Evolutionary conservation across 1,140 invertebrate genomes (phyloP), one percentile per base, ranked within the genome.

Genomic region (Drosophila paulistorum): DNA sequence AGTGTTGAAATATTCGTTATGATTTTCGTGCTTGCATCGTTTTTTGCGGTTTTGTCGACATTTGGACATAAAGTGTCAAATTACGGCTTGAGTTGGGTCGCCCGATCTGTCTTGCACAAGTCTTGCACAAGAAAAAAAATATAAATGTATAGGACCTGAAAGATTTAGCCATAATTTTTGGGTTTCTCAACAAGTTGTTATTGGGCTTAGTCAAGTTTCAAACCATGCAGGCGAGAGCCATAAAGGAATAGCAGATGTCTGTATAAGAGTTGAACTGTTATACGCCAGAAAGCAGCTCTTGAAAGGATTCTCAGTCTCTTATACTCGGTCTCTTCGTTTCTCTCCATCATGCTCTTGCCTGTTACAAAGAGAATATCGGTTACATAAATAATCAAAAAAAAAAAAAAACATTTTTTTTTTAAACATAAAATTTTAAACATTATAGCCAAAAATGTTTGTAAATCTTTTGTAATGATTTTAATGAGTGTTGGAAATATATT

Each of bases 131-230:
- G 4, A 9, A 10, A 37, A 10, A 10, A 37, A 10, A 37, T 51
- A 51, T 9, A 51, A 23, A 23, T 51, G 9, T 23, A 20, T 48
- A 10, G 45, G 45, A 51, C 23, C 17, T 23, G 45, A 23, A 23
- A 51, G 7, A 7, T 20, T 14, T 20, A 48, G 17, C 45, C 45
- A 23, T 51, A 51, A 51, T 51, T 51, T 51, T 51, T 9, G 9
- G 66, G 73, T 62, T 17, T 45, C 26, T 55, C 81, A 85, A 86
- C 81, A 81, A 81, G 75, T 86, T 81, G 83, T 81, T 75, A 75
- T 75, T 79, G 74, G 82, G 78, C 65, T 51, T 66, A 85, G 75
- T 58, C 61, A 58, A 76, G 75, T 79, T 68, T 14, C 57, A 61
- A 68, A 82, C 82, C 83, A 7, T 26, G 23, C 0, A 2, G 1